These are phyloP conservation scores for Amblyornis subalaris DNA, from an alignment of 2,113 vertebrate genomes.

Conservation along the genomic window DNA sequence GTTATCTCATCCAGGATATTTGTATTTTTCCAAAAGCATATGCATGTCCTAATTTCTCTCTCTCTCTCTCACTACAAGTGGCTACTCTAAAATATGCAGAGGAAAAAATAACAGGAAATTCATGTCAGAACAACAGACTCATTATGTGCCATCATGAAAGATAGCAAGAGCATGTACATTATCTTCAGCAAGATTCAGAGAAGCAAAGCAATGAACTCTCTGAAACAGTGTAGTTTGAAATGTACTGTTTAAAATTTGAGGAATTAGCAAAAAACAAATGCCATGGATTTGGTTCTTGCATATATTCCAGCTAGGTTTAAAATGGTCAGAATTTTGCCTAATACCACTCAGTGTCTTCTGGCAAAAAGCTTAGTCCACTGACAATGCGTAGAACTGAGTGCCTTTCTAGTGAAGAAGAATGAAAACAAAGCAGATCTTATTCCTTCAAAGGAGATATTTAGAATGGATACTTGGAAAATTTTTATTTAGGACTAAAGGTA, in stretches of 20 bases:
- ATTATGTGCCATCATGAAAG: not conserved
- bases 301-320: not conserved
- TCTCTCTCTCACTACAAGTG: not conserved
- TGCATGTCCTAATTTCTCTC: not conserved
- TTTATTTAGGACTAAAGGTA: not conserved
- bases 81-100: not conserved
- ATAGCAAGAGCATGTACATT: not conserved
- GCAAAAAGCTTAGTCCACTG: not conserved
- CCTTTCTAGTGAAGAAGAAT: not conserved
- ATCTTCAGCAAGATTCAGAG: not conserved
- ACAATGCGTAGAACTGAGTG: not conserved
- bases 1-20: slow-evolving; percentile 10
- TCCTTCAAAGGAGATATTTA: not conserved
- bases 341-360: not conserved
- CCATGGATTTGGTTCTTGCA: not conserved
- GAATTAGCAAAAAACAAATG: not conserved
- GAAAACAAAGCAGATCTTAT: not conserved
- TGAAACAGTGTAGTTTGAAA: not conserved
- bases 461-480: not conserved
- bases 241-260: not conserved
- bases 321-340: not conserved
- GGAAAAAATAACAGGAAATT: not conserved
- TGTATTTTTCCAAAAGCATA: slow-evolving; percentile 8
- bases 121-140: not conserved
- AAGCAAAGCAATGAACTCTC: not conserved